Base-by-base conservation (phyloP, 2,797 vertebrate species). In the Poeciliopsis presidionis region DNA sequence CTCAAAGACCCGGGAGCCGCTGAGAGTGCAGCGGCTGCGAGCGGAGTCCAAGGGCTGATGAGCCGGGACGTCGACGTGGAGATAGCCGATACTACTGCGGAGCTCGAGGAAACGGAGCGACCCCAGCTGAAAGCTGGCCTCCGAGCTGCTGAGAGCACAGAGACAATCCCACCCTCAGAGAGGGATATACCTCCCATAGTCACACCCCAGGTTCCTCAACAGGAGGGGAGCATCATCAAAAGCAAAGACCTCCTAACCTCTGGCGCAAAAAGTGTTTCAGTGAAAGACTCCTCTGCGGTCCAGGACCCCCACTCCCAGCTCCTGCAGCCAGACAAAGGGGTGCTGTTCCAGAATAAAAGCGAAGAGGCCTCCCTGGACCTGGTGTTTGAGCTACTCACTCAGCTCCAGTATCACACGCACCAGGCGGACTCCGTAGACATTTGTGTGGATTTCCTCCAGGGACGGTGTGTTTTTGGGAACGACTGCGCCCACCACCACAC, bases 341-440 rank as follows among this genome's bases (percentile, higher is more conserved):
- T 93, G 84, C 96, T 99, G 92, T 99, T 99, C 95, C 96, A 97
- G 96, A 96, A 97, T 88, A 98, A 99, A 95, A 99, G 97, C 28
- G 98, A 99, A 78, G 98, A 99, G 85, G 98, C 97, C 77, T 99
- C 98, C 77, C 95, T 99, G 82, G 98, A 99, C 89, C 95, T 99
- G 84, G 98, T 99, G 61, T 99, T 99, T 88, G 98, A 99, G 92
- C 96, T 99, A 79, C 92, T 99, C 91, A 99, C 98, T 81, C 98
- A 99, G 93, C 95, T 99, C 88, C 98, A 99, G 84, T 99, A 99
- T 93, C 98, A 99, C 90, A 98, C 97, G 28, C 98, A 98, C 90
- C 97, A 98, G 94, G 96, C 96, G n/a, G 97, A 98, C 0, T 96
- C 95, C 0, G 90, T 98, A 82, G 96, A 97, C 90, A 97, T 99